Evolutionary conservation across 2,113 vertebrate genomes (phyloP), one percentile per base, ranked within the genome.

Genomic region (Toxotes chatareus): DNA sequence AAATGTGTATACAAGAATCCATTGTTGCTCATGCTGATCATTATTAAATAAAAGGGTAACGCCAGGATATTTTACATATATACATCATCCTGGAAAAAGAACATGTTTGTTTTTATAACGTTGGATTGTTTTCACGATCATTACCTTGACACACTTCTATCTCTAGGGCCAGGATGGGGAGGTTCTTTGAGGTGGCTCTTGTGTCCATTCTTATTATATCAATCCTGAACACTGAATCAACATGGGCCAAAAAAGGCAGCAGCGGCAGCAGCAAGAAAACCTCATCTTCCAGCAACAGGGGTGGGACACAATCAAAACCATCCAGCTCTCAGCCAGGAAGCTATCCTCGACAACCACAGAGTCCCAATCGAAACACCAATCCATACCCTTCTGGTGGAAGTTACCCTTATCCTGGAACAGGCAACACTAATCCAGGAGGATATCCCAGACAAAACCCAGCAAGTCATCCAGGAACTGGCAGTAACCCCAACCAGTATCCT

Each of bases 341-440:
- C 76, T 91, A 92, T 61, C 92, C 89, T 4, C 84, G 85, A 32
- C 88, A 94, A 70, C 90, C 89, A n/a, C 88, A 92, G 71, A 80
- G 1, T 51, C 86, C 89, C 64, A 89, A 76, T 56, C 83, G 82
- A 16, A 91, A 94, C 73, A 13, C 63, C 40, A 93, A 93, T 32
- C 89, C 93, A 1, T 92, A 94, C 61, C 94, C 93, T 11, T 4
- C 86, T 11, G 92, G 91, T 68, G 93, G 92, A 47, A 93, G 82
- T 79, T 93, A 94, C 38, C 91, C 92, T 1, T 14, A 72, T 36
- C 83, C 90, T n/a, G 89, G 84, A 69, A 16, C 17, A 44, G 87
- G 90, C 51, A 89, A 90, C 47, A 71, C 75, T 14, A 91, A 93
- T 59, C 77, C 73, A 36, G 90, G 82, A 56, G 78, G 88, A 13